Conservation (phyloP, 2,797 vertebrate genomes). For the Nothura maculosa region DNA sequence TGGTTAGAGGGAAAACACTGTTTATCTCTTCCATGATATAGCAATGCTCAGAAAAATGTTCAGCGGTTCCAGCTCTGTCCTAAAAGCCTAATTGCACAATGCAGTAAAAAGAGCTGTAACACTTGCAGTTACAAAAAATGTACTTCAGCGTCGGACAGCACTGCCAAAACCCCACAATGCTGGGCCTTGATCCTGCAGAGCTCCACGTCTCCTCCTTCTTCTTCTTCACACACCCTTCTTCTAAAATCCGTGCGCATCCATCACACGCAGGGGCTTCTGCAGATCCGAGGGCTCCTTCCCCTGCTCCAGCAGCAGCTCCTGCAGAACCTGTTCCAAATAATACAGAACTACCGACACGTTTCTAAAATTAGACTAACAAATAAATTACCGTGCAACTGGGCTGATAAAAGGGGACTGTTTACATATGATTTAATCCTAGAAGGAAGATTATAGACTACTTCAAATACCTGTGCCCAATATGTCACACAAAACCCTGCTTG, state of each 20-base stretch:
- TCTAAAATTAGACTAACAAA: constrained; percentile 72
- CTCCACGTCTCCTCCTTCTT: background rate
- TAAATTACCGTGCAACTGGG: constrained; percentile 42
- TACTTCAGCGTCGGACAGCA: background rate
- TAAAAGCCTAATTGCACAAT: constrained; percentile 53
- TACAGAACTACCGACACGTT: constrained; percentile 18
- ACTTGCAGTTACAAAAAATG: constrained; percentile 16
- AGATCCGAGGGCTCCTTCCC: background rate
- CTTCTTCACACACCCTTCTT: background rate
- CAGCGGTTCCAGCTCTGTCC: constrained; percentile 1
- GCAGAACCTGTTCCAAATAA: constrained; percentile 24
- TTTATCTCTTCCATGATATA: background rate
- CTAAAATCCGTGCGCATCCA: background rate
- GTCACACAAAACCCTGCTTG: constrained; percentile 54
- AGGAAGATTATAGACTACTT: constrained; percentile 67
- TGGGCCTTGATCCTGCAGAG: constrained; percentile 53
- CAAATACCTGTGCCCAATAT: constrained; percentile 55
- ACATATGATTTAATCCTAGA: constrained; percentile 56
- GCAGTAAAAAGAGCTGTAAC: constrained; percentile 40
- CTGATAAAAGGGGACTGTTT: constrained; percentile 71
- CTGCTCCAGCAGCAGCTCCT: background rate
- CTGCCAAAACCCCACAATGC: constrained; percentile 40
- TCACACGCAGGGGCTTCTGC: background rate
- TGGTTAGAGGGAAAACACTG: background rate
- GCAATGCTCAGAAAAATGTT: background rate